These are phyloP conservation scores for Lasioglossum oenotherae DNA, from an alignment of 2,888 invertebrate genomes.

Conservation along the genomic window DNA sequence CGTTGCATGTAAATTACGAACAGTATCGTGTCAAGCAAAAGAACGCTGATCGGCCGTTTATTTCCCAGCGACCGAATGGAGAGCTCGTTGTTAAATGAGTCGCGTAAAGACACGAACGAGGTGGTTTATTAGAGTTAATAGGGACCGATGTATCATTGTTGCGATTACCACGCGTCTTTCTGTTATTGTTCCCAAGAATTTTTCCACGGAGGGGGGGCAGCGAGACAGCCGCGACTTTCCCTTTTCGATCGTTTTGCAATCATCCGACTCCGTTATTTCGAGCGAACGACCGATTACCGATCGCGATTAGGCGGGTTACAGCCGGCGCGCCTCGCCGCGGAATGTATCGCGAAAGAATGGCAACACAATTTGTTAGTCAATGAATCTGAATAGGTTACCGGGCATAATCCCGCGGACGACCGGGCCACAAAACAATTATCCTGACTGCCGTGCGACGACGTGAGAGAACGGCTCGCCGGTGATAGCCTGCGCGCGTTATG, in stretches of 20 bases:
- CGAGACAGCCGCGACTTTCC: neutral
- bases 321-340: slow-evolving; percentile 45
- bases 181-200: neutral
- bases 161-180: slow-evolving; percentile 28
- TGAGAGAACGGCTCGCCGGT: slow-evolving; percentile 16
- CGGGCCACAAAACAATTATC: slow-evolving; percentile 31
- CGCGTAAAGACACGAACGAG: neutral
- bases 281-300: slow-evolving; percentile 41
- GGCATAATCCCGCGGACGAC: slow-evolving; percentile 29
- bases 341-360: slow-evolving; percentile 44
- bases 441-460: neutral
- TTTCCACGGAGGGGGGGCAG: neutral
- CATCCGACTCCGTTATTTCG: slow-evolving; percentile 45
- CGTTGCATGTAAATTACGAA: neutral
- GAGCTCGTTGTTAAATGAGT: slow-evolving; percentile 9
- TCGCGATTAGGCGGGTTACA: slow-evolving; percentile 48
- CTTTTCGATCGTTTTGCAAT: slow-evolving; percentile 37
- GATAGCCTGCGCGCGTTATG: neutral
- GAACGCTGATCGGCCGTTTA: neutral
- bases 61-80: neutral
- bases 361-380: slow-evolving; percentile 57
- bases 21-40: neutral
- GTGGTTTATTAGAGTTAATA: slow-evolving; percentile 12
- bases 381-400: slow-evolving; percentile 31
- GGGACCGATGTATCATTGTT: neutral